Evolutionary conservation across 2,888 invertebrate species (phyloP).

Genomic region (Bedellia somnulentella): DNA sequence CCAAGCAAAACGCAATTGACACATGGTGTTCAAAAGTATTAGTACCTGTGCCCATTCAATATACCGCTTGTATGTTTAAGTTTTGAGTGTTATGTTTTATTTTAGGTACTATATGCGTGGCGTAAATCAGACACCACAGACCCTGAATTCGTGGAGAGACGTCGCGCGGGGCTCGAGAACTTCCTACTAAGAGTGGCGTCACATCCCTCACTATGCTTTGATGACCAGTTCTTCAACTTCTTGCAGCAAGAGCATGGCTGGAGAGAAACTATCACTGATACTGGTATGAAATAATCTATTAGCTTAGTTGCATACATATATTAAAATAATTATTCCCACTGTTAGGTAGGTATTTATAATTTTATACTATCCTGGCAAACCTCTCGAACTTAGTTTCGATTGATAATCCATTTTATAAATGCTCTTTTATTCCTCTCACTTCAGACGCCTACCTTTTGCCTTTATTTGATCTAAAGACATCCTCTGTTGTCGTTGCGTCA

Average conservation of each 20-base stretch:
- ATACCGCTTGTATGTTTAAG: no score
- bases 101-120: conserved; percentile 72
- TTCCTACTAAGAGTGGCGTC: conserved; percentile 75
- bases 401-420: no score
- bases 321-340: not conserved
- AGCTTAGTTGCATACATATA: not conserved
- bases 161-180: conserved; percentile 80
- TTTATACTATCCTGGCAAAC: no score
- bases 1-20: no score
- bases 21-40: no score
- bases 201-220: conserved; percentile 72
- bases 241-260: conserved; percentile 78
- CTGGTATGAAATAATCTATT: conserved; percentile 44
- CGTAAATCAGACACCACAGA: conserved; percentile 82
- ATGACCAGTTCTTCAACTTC: conserved; percentile 76
- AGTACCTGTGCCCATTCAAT: no score
- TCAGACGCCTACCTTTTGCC: no score
- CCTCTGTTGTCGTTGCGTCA: no score
- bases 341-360: not conserved
- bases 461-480: no score
- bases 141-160: conserved; percentile 81
- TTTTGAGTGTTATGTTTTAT: no score
- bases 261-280: conserved; percentile 75
- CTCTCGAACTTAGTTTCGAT: no score
- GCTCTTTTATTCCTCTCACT: no score